These are phyloP conservation scores for Heterotilapia buettikoferi DNA, from an alignment of 2,113 vertebrate genomes.

Conservation along the genomic window DNA sequence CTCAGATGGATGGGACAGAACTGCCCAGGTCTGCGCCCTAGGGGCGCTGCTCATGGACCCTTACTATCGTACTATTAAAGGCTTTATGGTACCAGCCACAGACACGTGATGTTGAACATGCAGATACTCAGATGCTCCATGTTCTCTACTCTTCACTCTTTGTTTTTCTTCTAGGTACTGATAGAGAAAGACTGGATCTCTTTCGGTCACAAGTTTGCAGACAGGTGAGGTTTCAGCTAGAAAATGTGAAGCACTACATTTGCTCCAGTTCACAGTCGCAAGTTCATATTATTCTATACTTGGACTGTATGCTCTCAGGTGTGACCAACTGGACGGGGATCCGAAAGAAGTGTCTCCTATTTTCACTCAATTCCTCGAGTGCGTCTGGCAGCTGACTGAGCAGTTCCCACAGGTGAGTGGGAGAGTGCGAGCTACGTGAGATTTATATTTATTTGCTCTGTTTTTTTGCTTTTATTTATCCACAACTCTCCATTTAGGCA, in stretches of 20 bases:
- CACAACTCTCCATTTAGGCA: conserved; percentile 56
- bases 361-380: conserved; percentile 95
- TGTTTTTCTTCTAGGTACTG: conserved; percentile 78
- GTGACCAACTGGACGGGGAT: conserved; percentile 91
- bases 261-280: background rate
- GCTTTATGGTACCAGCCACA: conserved; percentile 83
- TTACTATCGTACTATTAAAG: conserved; percentile 93
- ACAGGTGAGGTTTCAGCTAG: conserved; percentile 76
- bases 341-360: conserved; percentile 93
- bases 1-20: conserved; percentile 97
- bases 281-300: background rate
- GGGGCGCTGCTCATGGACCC: conserved; percentile 89
- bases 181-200: conserved; percentile 99
- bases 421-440: background rate
- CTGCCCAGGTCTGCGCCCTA: conserved; percentile 93
- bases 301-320: conserved; percentile 67
- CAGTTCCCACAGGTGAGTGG: conserved; percentile 81
- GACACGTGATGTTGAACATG: background rate
- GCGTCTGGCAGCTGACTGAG: conserved; percentile 91
- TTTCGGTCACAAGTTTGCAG: conserved; percentile 97
- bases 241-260: background rate
- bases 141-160: background rate
- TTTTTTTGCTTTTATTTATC: background rate
- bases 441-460: background rate
- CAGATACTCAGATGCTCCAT: background rate